Conservation (phyloP, 2,113 vertebrate species). For the Opisthocomus hoazin region DNA sequence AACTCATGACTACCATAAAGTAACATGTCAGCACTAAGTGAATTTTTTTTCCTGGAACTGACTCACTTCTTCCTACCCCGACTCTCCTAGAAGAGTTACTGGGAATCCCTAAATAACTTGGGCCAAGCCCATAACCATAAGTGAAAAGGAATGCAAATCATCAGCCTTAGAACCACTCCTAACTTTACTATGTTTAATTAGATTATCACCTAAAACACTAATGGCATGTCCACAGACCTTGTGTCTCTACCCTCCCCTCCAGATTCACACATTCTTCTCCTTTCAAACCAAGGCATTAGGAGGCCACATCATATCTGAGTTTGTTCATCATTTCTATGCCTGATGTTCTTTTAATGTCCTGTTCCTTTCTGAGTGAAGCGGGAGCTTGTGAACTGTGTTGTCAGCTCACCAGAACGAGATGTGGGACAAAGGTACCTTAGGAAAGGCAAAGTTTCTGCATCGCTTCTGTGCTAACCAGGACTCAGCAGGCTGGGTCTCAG, state of each 20-base stretch:
- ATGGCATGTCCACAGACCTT: background rate
- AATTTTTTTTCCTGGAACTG: background rate
- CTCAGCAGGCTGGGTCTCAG: background rate
- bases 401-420: background rate
- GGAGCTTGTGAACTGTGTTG: background rate
- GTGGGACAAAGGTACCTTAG: background rate
- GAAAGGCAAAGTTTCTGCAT: background rate
- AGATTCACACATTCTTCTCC: background rate
- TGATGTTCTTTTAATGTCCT: background rate
- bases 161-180: slow-evolving; percentile 30
- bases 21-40: background rate
- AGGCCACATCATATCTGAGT: background rate
- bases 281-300: background rate
- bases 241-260: background rate
- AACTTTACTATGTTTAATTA: slow-evolving; percentile 43
- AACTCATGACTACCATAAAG: background rate
- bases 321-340: background rate
- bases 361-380: background rate
- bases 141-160: slow-evolving; percentile 38
- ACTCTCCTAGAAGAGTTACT: background rate
- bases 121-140: slow-evolving; percentile 15
- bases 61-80: background rate
- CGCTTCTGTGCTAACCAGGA: background rate
- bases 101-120: background rate
- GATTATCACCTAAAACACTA: slow-evolving; percentile 29